Evolutionary conservation across 1,140 invertebrate species (phyloP).

Genomic region (Psilanteris sp.): DNA sequence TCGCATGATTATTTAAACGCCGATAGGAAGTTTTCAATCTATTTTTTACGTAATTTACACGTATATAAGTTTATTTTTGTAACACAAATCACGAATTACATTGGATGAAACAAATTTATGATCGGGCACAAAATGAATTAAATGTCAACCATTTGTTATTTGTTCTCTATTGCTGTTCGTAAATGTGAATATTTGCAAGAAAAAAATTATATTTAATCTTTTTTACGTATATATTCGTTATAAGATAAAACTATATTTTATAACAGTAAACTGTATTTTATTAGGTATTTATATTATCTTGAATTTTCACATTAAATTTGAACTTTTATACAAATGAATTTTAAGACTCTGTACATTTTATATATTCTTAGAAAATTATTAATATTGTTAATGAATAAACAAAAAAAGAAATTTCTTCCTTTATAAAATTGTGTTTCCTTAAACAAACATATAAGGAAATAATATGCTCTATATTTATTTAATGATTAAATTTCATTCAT

Average conservation of each 20-base stretch:
- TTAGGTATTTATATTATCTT: conserved; percentile 25
- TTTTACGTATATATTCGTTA: conserved; percentile 20
- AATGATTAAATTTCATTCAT: too few species aligned
- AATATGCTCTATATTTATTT: too few species aligned
- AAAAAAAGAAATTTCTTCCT: too few species aligned
- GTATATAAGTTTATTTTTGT: not conserved
- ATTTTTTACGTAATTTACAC: conserved; percentile 5
- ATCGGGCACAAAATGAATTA: too few species aligned
- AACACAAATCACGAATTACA: too few species aligned
- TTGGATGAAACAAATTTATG: not conserved
- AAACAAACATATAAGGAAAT: too few species aligned
- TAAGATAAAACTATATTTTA: conserved; percentile 41
- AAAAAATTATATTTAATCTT: conserved; percentile 30
- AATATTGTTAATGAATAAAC: too few species aligned
- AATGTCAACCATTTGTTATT: too few species aligned
- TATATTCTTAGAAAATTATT: not conserved
- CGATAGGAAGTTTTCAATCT: not conserved
- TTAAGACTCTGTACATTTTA: not conserved
- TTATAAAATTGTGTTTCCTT: too few species aligned
- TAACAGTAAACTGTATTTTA: conserved; percentile 26
- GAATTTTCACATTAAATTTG: not conserved
- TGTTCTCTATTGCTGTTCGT: not conserved
- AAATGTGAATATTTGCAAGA: conserved; percentile 9
- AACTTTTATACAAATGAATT: conserved; percentile 6
- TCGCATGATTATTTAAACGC: not conserved